These are phyloP conservation scores for Carassius auratus DNA, from an alignment of 2,113 vertebrate genomes.

Conservation along the genomic window DNA sequence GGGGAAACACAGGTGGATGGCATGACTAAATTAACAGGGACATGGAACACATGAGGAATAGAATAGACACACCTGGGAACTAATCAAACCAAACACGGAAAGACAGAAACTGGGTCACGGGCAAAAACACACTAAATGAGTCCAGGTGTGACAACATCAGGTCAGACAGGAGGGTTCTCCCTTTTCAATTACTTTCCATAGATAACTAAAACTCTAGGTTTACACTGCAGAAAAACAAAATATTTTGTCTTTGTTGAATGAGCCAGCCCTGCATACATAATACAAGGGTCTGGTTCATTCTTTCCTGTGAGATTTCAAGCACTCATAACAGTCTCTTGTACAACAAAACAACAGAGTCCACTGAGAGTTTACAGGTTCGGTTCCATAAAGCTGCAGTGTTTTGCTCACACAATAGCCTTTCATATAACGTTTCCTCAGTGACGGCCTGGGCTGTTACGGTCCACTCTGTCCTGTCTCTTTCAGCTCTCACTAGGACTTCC, in stretches of 20 bases:
- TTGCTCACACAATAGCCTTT: conserved; percentile 16
- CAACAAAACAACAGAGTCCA: conserved; percentile 28
- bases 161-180: neutral
- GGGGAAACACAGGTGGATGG: no score
- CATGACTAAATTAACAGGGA: no score
- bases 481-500: neutral
- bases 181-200: neutral
- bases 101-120: no score
- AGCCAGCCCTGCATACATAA: conserved; percentile 4
- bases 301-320: conserved; percentile 24
- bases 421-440: neutral
- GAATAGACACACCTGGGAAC: no score
- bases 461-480: neutral
- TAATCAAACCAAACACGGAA: no score
- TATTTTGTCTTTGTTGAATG: neutral
- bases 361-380: conserved; percentile 30
- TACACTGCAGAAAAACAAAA: conserved; percentile 2
- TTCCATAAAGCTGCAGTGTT: conserved; percentile 38
- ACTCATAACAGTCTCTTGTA: conserved; percentile 9
- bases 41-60: no score
- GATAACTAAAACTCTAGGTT: conserved; percentile 1
- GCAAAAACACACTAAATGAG: no score
- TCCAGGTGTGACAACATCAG: no score
- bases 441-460: conserved; percentile 19
- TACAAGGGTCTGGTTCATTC: conserved; percentile 11